Evolutionary conservation across 1,140 invertebrate species (phyloP).

Genomic region (Lethrus apterus): DNA sequence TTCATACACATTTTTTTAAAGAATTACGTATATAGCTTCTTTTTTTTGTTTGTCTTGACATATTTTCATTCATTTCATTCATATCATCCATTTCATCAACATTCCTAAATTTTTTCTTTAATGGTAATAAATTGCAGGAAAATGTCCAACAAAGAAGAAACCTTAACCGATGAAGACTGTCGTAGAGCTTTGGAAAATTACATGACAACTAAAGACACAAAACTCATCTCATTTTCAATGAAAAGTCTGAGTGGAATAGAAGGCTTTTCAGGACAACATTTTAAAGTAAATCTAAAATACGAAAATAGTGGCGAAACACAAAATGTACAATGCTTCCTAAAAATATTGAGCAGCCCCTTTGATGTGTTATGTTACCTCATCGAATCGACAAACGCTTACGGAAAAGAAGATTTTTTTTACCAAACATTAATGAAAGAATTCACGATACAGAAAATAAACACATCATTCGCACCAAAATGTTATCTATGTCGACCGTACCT

Average conservation of each 20-base stretch:
- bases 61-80: too few species aligned
- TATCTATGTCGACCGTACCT: constrained; percentile 20
- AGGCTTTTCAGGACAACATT: constrained; percentile 22
- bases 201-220: constrained; percentile 2
- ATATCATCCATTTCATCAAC: too few species aligned
- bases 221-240: constrained; percentile 15
- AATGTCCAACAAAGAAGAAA: too few species aligned
- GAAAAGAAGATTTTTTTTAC: constrained; percentile 24
- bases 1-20: too few species aligned
- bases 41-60: too few species aligned
- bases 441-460: constrained; percentile 12
- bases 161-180: constrained; percentile 19
- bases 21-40: too few species aligned
- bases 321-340: constrained; percentile 18
- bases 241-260: constrained; percentile 11
- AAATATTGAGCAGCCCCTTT: constrained; percentile 18
- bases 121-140: too few species aligned
- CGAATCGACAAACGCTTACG: constrained; percentile 17
- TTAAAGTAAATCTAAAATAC: constrained; percentile 18
- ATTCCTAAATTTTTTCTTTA: too few species aligned
- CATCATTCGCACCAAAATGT: constrained; percentile 17
- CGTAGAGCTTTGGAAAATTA: constrained; percentile 9
- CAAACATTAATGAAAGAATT: constrained; percentile 12
- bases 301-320: not conserved
- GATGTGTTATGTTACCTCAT: constrained; percentile 16